phyloP scores from a whole-genome alignment of 2,113 vertebrate species.

The Paralichthys olivaceus region DNA sequence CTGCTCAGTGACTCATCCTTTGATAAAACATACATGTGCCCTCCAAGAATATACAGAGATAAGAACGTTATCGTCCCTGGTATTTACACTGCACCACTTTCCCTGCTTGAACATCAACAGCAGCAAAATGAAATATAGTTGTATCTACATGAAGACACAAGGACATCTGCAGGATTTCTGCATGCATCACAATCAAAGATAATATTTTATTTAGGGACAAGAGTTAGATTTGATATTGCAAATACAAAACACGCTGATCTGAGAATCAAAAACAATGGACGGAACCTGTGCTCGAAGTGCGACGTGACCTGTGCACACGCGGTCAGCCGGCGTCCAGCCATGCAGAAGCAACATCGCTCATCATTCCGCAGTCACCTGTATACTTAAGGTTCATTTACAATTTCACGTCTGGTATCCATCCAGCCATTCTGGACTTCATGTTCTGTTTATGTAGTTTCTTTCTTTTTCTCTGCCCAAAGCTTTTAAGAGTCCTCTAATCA shows the following conservation, averaged over 20 bases:
- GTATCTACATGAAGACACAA: not conserved
- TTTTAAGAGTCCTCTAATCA: slow-evolving; percentile 83
- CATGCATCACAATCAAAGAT: not conserved
- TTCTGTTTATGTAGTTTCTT: slow-evolving; percentile 80
- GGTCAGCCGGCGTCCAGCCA: slow-evolving; percentile 53
- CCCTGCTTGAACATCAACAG: slow-evolving; percentile 17
- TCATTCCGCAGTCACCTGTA: slow-evolving; percentile 78
- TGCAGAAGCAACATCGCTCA: slow-evolving; percentile 68
- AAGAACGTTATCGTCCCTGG: slow-evolving; percentile 33
- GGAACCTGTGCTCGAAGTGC: slow-evolving; percentile 26
- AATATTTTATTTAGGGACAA: not conserved
- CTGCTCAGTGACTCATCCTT: slow-evolving; percentile 49
- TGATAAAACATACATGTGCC: slow-evolving; percentile 52
- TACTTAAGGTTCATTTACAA: slow-evolving; percentile 80
- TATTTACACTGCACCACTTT: slow-evolving; percentile 25
- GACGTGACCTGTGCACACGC: slow-evolving; percentile 55
- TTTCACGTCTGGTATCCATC: slow-evolving; percentile 78
- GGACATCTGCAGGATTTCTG: slow-evolving; percentile 1
- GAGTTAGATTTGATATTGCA: not conserved
- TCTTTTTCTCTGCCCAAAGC: slow-evolving; percentile 78
- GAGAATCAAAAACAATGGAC: slow-evolving; percentile 14
- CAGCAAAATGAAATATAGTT: slow-evolving; percentile 15
- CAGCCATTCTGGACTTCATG: slow-evolving; percentile 69
- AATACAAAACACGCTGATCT: slow-evolving; percentile 7
- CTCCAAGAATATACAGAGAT: slow-evolving; percentile 29